Conservation (phyloP, 2,797 vertebrate species). For the Diglossa cyanea region DNA sequence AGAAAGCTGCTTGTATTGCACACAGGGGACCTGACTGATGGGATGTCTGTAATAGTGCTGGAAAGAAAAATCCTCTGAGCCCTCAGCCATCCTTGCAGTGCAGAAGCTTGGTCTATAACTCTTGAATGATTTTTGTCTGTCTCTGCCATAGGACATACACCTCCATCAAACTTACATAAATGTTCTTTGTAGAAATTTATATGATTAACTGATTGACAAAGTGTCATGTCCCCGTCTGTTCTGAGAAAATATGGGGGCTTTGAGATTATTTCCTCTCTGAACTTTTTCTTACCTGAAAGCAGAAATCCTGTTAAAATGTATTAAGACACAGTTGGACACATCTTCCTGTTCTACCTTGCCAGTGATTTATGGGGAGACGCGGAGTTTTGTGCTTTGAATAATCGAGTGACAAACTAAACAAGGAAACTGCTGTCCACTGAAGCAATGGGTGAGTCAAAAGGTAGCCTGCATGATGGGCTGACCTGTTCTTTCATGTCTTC, state of each 20-base stretch:
- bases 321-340: neutral
- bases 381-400: neutral
- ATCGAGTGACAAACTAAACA: neutral
- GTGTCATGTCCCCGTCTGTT: rapidly evolving
- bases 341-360: neutral
- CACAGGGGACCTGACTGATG: neutral
- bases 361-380: neutral
- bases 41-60: neutral
- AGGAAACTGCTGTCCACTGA: neutral
- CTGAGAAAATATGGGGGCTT: neutral
- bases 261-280: neutral
- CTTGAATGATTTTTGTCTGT: neutral
- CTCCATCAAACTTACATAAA: neutral
- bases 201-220: neutral
- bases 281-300: neutral
- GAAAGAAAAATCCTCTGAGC: neutral
- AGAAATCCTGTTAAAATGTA: neutral
- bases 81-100: neutral
- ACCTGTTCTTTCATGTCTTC: neutral
- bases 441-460: neutral
- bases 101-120: neutral
- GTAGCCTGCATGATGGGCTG: neutral
- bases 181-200: neutral
- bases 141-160: neutral
- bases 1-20: neutral